Base-by-base conservation (phyloP, 1,140 invertebrate species). In the Drosophila sechellia region DNA sequence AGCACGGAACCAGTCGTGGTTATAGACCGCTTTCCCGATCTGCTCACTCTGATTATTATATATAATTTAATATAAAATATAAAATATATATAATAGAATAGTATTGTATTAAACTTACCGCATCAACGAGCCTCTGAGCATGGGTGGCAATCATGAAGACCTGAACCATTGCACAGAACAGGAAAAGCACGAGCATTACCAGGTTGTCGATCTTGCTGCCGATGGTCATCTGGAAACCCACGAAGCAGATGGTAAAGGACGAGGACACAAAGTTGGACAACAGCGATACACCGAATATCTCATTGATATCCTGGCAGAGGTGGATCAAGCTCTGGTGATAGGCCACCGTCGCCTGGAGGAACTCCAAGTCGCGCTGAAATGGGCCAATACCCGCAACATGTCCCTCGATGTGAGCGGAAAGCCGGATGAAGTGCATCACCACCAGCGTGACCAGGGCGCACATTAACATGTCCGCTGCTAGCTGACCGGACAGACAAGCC, bases 151-250 rank as follows among this genome's bases (percentile, higher is more conserved):
- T 85, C 80, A 91, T 77, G 6, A 77, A 85, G 4, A 91, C 65
- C 68, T 91, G 89, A 1, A 91, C 69, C 71, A 90, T 56, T 37
- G 89, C 66, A 8, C 87, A 91, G 35, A 81, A 75, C 0, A 91
- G 74, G 25, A 91, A 90, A 2, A 90, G 59, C 0, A 71, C 37
- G 6, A 91, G 59, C 87, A 90, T 90, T 0, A 90, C 66, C 13
- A 90, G 54, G 35, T 50, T 85, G 25, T 85, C 81, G 1, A 84
- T 65, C 5, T 73, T 55, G 5, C 76, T 79, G 15, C 89, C 89
- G 22, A 91, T 76, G 25, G 89, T 91, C 43, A 91, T 75, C 39
- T 91, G 89, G 58, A 91, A 91, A 2, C 90, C 90, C 34, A 89
- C 61, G 35, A 91, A 90, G 45, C 89, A 91, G 39, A 91, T 91